Conservation (phyloP, 2,797 vertebrate genomes). For the Pseudochromis fuscus region DNA sequence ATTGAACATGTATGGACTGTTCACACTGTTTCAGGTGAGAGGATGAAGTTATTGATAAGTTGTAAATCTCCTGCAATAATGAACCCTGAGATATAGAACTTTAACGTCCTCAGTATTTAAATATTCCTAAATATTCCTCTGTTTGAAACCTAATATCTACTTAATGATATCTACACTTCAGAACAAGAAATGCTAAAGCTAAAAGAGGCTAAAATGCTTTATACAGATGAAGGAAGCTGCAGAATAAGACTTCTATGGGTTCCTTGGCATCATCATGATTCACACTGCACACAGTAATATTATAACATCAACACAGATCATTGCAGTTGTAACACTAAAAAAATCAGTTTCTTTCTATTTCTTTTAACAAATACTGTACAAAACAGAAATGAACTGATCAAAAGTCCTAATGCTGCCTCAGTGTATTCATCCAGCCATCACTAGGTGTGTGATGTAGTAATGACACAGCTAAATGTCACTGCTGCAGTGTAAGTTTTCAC, state of each 20-base stretch:
- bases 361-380: background rate
- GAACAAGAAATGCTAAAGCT: too few relatives aligned
- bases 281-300: background rate
- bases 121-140: too few relatives aligned
- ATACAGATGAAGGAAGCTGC: background rate
- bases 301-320: too few relatives aligned
- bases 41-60: too few relatives aligned
- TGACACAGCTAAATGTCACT: slow-evolving; percentile 28
- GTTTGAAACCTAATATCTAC: too few relatives aligned
- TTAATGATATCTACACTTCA: too few relatives aligned
- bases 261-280: background rate
- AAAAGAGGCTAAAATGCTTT: background rate
- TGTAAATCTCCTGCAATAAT: too few relatives aligned
- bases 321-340: too few relatives aligned
- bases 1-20: too few relatives aligned
- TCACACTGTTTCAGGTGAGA: too few relatives aligned
- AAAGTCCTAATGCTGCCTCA: background rate
- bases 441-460: slow-evolving; percentile 11
- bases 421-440: slow-evolving; percentile 16
- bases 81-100: too few relatives aligned
- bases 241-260: background rate
- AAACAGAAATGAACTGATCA: background rate
- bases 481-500: slow-evolving; percentile 16
- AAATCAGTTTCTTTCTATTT: background rate
- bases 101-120: too few relatives aligned